Percentiles rank a stretch among this genome's conserved stretches.
Evolutionary conservation across 2,888 invertebrate species (phyloP).

Genomic region (Lasius fuliginosus): DNA sequence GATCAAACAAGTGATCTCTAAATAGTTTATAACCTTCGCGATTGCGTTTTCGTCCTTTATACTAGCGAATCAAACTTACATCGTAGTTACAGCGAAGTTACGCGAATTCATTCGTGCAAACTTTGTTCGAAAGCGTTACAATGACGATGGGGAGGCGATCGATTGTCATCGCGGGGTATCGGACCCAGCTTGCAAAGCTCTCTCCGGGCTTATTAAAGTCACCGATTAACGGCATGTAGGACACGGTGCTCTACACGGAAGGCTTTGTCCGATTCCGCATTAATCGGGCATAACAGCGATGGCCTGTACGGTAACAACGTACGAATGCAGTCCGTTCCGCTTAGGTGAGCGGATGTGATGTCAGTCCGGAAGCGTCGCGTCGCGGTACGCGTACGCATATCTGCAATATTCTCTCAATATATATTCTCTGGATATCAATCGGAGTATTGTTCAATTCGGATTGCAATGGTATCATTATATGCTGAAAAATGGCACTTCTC

Average conservation of each 20-base stretch:
- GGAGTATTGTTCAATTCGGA: conserved; percentile 3
- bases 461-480: neutral
- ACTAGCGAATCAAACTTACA: conserved; percentile 9
- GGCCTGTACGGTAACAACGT: conserved; percentile 30
- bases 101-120: conserved; percentile 30
- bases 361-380: conserved; percentile 69
- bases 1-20: neutral
- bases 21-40: neutral
- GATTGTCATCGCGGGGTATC: conserved; percentile 36
- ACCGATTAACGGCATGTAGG: conserved; percentile 54
- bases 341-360: conserved; percentile 61
- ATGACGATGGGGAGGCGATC: conserved; percentile 30
- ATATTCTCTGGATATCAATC: conserved; percentile 50
- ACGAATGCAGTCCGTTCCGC: conserved; percentile 48
- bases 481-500: neutral
- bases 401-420: conserved; percentile 69
- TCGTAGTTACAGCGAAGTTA: conserved; percentile 31
- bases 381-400: conserved; percentile 66
- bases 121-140: conserved; percentile 29
- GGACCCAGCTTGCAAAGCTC: conserved; percentile 21
- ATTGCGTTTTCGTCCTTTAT: neutral
- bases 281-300: conserved; percentile 69
- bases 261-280: conserved; percentile 71
- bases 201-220: conserved; percentile 50
- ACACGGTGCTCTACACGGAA: conserved; percentile 46